Percentiles rank a stretch among this genome's conserved stretches.
Conservation (phyloP, 2,888 invertebrate species). For the Digitonthophagus gazella region DNA sequence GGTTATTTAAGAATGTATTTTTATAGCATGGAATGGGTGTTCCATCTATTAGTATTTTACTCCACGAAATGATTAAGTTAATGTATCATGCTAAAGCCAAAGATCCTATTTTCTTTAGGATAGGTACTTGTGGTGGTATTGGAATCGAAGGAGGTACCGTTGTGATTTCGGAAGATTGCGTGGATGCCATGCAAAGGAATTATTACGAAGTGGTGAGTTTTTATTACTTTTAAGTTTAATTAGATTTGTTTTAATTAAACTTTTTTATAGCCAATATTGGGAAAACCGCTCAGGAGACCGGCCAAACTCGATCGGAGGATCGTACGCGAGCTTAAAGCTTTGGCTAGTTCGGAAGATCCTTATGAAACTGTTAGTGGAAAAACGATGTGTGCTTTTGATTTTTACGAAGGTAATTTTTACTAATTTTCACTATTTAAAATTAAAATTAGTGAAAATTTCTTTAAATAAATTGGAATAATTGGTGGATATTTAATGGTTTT, state of each 20-base stretch:
- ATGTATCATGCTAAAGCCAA: constrained; percentile 88
- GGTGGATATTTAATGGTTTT: too few relatives aligned
- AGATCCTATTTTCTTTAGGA: constrained; percentile 89
- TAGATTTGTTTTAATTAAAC: constrained; percentile 8
- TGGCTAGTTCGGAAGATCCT: constrained; percentile 75
- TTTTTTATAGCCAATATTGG: constrained; percentile 74
- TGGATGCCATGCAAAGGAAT: constrained; percentile 82
- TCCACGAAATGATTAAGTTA: constrained; percentile 95
- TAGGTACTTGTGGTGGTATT: constrained; percentile 92
- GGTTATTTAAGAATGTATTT: background rate
- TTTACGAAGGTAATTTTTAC: constrained; percentile 80
- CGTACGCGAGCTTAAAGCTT: constrained; percentile 72
- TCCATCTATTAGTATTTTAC: constrained; percentile 91
- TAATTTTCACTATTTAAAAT: background rate
- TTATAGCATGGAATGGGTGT: constrained; percentile 97
- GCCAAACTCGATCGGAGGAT: constrained; percentile 81
- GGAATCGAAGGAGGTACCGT: constrained; percentile 92
- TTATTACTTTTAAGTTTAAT: background rate
- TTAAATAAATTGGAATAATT: too few relatives aligned
- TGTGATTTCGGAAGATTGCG: constrained; percentile 87
- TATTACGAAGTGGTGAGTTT: constrained; percentile 65
- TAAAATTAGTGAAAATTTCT: too few relatives aligned
- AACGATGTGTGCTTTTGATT: constrained; percentile 96
- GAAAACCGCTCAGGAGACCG: constrained; percentile 76
- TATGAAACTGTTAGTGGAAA: constrained; percentile 87